Base-by-base conservation (phyloP, 2,797 vertebrate genomes). In the Silurus aristotelis region DNA sequence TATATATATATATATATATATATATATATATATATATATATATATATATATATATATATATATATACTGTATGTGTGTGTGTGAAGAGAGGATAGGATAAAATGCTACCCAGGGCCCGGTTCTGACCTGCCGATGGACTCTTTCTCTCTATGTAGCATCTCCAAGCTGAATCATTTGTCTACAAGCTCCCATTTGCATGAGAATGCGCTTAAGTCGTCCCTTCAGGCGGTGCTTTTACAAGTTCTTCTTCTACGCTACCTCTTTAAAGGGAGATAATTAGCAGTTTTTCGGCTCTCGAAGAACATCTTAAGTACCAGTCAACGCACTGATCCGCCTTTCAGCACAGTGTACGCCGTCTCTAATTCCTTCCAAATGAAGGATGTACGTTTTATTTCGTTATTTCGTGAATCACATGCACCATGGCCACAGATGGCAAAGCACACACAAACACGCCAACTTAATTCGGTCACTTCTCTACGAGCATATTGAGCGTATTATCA, bases 71-170 rank as follows among this genome's bases (percentile, higher is more conserved):
- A 5, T 95, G 93, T 92, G 94, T 94, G 90, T 91, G 6, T 31
- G 89, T 91, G 91, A 93, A 92, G 91, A 87, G 63, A 70, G 68
- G 56, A 93, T 31, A 93, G 93, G 93, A 94, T 90, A 91, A 89
- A 75, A 87, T 31, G 61, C 89, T 90, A 91, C 91, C 91, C 52
- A 84, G 80, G 72, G 75, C 88, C 90, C 90, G 90, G 90, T 89
- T 88, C 89, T 90, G 92, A 94, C 93, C 94, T 92, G 91, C 92
- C 92, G 93, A 94, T 93, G 92, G 92, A 92, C 91, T 91, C 87
- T 83, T 86, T 68, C 13, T 76, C 91, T 91, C 93, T 91, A 91
- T 93, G 93, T 92, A 92, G 92, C 92, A 91, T 90, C 90, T 92
- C 90, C 92, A 91, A 93, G 93, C 92, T 91, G 92, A 94, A 94